phyloP scores from a whole-genome alignment of 2,888 invertebrate species.

The Lepidocyrtoides sp. region DNA sequence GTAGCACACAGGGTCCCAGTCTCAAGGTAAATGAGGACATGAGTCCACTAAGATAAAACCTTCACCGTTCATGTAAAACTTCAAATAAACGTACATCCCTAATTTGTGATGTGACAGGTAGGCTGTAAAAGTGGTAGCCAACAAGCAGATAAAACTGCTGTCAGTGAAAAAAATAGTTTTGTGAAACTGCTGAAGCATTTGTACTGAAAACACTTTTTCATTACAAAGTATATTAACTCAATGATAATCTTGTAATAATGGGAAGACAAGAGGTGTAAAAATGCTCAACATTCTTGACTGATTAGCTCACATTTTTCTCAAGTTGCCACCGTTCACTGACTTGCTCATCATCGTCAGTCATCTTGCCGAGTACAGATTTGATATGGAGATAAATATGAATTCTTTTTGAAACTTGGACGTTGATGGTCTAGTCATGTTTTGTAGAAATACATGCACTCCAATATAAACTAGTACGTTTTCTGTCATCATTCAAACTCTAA shows the following conservation, averaged over 20 bases:
- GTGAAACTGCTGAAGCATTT: constrained; percentile 35
- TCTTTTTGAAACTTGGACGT: constrained; percentile 52
- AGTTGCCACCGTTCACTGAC: constrained; percentile 58
- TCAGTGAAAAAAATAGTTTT: constrained; percentile 41
- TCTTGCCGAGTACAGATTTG: constrained; percentile 63
- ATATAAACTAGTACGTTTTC: constrained; percentile 3
- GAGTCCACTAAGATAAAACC: constrained; percentile 38
- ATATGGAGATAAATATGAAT: constrained; percentile 59
- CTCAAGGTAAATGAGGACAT: constrained; percentile 7
- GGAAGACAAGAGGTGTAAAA: constrained; percentile 81
- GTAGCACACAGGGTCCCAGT: background rate
- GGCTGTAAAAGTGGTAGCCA: constrained; percentile 36
- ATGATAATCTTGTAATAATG: constrained; percentile 74
- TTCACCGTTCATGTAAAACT: constrained; percentile 40
- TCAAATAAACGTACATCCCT: constrained; percentile 32
- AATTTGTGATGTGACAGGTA: constrained; percentile 64
- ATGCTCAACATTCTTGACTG: constrained; percentile 79
- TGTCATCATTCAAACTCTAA: constrained; percentile 55
- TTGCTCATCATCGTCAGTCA: constrained; percentile 56
- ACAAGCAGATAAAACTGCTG: constrained; percentile 56
- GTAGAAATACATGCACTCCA: constrained; percentile 13
- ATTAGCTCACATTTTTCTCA: constrained; percentile 76
- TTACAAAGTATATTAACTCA: constrained; percentile 47
- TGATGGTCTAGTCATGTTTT: constrained; percentile 43
- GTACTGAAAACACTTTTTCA: constrained; percentile 14